phyloP scores from a whole-genome alignment of 2,888 invertebrate genomes.

The Linnaemya tessellans region DNA sequence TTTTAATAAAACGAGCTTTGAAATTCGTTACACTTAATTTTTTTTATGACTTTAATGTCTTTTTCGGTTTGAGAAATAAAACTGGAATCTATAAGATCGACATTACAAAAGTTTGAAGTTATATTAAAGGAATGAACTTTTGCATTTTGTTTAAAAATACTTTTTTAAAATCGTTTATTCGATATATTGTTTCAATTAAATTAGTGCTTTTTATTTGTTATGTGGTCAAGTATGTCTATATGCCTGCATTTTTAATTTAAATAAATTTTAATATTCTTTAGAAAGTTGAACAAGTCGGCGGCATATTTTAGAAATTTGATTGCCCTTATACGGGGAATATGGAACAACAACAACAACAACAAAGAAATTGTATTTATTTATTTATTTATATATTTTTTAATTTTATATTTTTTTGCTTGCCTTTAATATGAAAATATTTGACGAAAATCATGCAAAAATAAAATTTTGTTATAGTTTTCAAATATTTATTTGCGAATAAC shows the following conservation, averaged over 20 bases:
- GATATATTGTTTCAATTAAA: no score
- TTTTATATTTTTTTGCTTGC: background rate
- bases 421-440: no score
- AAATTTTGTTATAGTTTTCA: no score
- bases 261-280: constrained; percentile 27
- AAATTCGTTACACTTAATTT: constrained; percentile 11
- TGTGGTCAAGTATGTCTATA: no score
- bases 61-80: background rate
- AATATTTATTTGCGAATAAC: no score
- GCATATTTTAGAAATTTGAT: background rate
- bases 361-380: no score
- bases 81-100: constrained; percentile 6
- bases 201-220: no score
- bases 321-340: background rate
- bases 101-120: constrained; percentile 13
- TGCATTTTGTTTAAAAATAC: background rate
- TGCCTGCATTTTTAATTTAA: no score
- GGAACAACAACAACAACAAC: no score
- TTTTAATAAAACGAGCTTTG: background rate
- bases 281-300: constrained; percentile 10
- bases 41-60: constrained; percentile 4
- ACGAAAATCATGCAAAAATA: no score
- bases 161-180: no score
- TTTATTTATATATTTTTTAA: no score
- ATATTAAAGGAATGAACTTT: background rate